A percentile compares a stretch with the other conserved stretches of the same genome.
These are phyloP conservation scores for Syrmaticus mikado DNA, from an alignment of 2,113 vertebrate species.

Conservation along the genomic window DNA sequence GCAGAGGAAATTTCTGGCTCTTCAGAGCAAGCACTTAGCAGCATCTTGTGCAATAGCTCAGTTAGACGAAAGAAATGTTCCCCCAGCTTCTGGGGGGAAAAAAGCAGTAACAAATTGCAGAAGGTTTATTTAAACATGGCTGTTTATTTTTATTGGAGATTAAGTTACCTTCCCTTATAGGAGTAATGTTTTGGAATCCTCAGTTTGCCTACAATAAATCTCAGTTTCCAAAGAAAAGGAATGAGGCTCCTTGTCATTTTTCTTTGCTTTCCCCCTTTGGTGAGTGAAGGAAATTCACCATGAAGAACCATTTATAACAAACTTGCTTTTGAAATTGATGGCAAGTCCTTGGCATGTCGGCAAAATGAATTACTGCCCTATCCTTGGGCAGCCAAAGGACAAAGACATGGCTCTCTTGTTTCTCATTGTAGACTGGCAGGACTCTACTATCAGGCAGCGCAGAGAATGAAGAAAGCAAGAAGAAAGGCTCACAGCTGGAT, in stretches of 20 bases:
- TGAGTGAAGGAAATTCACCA: neutral
- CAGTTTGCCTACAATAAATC: conserved; percentile 32
- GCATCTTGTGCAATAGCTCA: neutral
- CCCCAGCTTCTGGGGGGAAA: neutral
- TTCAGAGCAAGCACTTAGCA: neutral
- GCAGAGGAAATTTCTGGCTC: neutral
- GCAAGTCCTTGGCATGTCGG: neutral
- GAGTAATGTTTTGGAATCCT: conserved; percentile 21
- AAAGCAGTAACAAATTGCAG: neutral
- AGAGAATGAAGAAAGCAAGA: conserved; percentile 1
- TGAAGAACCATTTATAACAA: neutral
- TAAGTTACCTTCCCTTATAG: conserved; percentile 52
- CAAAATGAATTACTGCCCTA: neutral
- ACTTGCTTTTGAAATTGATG: neutral
- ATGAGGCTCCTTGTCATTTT: neutral
- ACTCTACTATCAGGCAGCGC: neutral
- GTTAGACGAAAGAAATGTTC: neutral
- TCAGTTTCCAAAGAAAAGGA: conserved; percentile 21
- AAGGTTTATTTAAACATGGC: conserved; percentile 27
- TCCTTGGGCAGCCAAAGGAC: conserved; percentile 26
- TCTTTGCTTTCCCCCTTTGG: neutral
- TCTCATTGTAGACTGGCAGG: neutral
- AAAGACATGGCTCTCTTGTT: neutral
- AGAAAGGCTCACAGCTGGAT: conserved; percentile 22
- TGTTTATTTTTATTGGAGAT: conserved; percentile 60